Percentiles rank a stretch among this genome's conserved stretches.
These are phyloP conservation scores for Meandrusa payeni DNA, from an alignment of 2,888 invertebrate species.

Conservation along the genomic window DNA sequence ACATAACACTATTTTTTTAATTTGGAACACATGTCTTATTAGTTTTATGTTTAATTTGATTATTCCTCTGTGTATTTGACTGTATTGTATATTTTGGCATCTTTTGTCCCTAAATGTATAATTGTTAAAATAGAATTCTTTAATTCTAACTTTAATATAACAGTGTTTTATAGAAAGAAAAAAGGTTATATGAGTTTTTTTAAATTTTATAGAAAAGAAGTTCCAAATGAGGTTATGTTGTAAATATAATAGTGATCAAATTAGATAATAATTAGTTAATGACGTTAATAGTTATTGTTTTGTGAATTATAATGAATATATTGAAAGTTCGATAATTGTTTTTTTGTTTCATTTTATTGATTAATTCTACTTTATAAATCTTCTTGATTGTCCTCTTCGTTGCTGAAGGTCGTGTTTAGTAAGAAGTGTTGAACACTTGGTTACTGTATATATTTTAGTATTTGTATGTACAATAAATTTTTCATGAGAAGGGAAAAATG, in stretches of 20 bases:
- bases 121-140: constrained; percentile 17
- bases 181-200: constrained; percentile 18
- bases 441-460: too few relatives aligned
- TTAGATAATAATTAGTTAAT: constrained; percentile 53
- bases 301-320: constrained; percentile 75
- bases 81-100: constrained; percentile 56
- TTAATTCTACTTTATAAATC: too few relatives aligned
- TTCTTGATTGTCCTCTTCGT: too few relatives aligned
- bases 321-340: constrained; percentile 66
- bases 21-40: too few relatives aligned
- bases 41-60: too few relatives aligned
- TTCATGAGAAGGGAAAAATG: too few relatives aligned
- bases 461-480: too few relatives aligned
- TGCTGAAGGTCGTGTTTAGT: too few relatives aligned
- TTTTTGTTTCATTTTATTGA: constrained; percentile 39
- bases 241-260: constrained; percentile 61
- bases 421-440: too few relatives aligned
- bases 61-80: too few relatives aligned
- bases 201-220: constrained; percentile 26
- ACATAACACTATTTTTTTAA: too few relatives aligned
- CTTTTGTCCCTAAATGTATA: constrained; percentile 16
- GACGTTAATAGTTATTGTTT: constrained; percentile 73
- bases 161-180: not conserved
- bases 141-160: too few relatives aligned
- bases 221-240: constrained; percentile 40